Base-by-base conservation (phyloP, 2,113 vertebrate genomes). In the Saimiri boliviensis region DNA sequence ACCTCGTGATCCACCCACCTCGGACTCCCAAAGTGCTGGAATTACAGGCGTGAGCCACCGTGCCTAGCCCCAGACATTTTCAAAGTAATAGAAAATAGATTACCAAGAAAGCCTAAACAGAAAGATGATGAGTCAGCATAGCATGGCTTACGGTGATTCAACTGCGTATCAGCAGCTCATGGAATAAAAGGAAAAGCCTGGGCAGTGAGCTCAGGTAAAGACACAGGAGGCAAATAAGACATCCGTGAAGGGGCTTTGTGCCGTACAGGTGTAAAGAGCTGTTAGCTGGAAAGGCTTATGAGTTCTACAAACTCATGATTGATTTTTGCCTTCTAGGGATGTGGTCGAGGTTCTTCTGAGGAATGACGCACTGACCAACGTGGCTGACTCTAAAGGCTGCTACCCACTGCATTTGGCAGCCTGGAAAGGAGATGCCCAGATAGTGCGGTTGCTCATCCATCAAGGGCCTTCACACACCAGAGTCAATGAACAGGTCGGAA, bases 361-460 rank as follows among this genome's bases (percentile, higher is more conserved):
- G 96, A 99, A 99, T 0, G 99, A 99, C 5, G 99, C 99, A 0
- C 98, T 99, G 82, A 99, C 99, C 96, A 99, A 99, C 16, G 99
- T 99, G 30, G 99, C 99, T 2, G 99, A 99, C 96, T 99, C 99
- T 84, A 99, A 99, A 98, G 99, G 99, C 98, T 99, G 99, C 94
- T 99, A 99, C 98, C 99, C 99, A 2, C 99, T 99, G 92, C 99
- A 99, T 95, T 98, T 99, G 98, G 99, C 99, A 7, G 99, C 99
- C 0, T 99, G 99, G 99, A 99, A 99, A 93, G 99, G 99, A 93
- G 99, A 99, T 35, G 99, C 99, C 87, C 99, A 99, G 74, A 99
- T 99, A 86, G 99, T 99, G 95, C 99, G 99, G 81, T 98, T 99
- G 96, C 99, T 99, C 97, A 99, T 99, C 95, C 99, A 99, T 98